These are phyloP conservation scores for Macrotrachela quadricornifera DNA, from an alignment of 1,140 invertebrate genomes.

Conservation along the genomic window DNA sequence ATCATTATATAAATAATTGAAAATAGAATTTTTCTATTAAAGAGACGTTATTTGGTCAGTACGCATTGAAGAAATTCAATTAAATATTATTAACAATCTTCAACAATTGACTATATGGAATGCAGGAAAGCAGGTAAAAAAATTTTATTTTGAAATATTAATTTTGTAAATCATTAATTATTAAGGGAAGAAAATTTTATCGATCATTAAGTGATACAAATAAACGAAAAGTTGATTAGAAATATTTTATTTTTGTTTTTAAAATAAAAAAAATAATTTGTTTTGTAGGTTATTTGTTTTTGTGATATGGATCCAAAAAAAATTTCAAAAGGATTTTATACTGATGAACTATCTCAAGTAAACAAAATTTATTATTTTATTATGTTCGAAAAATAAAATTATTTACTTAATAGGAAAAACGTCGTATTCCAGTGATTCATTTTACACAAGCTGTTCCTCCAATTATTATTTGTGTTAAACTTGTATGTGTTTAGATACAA, in stretches of 20 bases:
- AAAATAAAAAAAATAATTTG: constrained; percentile 11
- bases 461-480: constrained; percentile 51
- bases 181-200: constrained; percentile 41
- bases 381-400: neutral
- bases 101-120: constrained; percentile 51
- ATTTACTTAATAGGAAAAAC: constrained; percentile 24
- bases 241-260: neutral
- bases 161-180: too few relatives aligned
- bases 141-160: too few relatives aligned
- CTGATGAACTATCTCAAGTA: constrained; percentile 36
- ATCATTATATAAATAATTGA: neutral
- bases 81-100: constrained; percentile 37
- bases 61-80: constrained; percentile 38
- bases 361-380: neutral
- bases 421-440: constrained; percentile 43
- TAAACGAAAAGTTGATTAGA: constrained; percentile 36
- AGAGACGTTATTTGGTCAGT: constrained; percentile 47
- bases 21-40: constrained; percentile 8
- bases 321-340: constrained; percentile 39
- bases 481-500: too few relatives aligned
- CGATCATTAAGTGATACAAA: constrained; percentile 36
- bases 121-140: constrained; percentile 42
- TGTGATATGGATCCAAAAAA: constrained; percentile 57
- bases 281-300: constrained; percentile 31
- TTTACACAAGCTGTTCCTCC: constrained; percentile 42